Evolutionary conservation across 2,797 vertebrate genomes (phyloP), one percentile per base, ranked within the genome.

Genomic region (Coregonus ussuriensis): DNA sequence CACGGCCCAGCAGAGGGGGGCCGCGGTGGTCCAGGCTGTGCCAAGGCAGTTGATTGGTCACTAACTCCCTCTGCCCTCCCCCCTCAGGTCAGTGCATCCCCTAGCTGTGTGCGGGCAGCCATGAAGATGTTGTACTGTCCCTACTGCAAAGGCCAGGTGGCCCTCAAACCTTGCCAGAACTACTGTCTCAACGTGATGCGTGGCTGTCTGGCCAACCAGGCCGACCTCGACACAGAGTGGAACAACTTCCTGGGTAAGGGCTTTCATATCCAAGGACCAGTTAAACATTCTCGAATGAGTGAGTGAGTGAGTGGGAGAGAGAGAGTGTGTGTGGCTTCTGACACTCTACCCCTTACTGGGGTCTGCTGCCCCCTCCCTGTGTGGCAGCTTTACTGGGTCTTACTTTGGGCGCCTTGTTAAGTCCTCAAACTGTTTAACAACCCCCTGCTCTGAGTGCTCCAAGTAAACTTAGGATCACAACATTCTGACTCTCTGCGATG

Each of bases 61-160:
- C 78, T 65, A 76, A 77, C 51, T 81, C 31, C 76, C 41, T 56
- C 76, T 70, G 31, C 74, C 71, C 37, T 6, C 81, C 33, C 25
- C 1, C 85, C 51, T 80, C 86, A 99, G 98, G 97, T 98, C 81
- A 96, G 94, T 7, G 95, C 96, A 0, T 97, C 97, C 0, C 94
- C 95, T 0, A 96, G 95, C 87, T 98, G 96, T 56, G 93, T 95
- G 0, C 95, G 91, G 0, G 97, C 98, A 0, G 87, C 97, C 91
- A 93, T 97, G 95, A 99, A 98, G 89, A 99, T 99, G 98, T 92
- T 95, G 92, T 99, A 99, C 93, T 99, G 98, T 85, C 96, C 98
- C 0, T 91, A 97, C 91, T 99, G 98, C 91, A 95, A 92, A 0
- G 97, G 97, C 0, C 95, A 98, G 52, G 95, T 98, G 47, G 94